Evolutionary conservation across 92 coral and sea anemone genomes (phyloP).

Genomic region (Paragorgia papillata): DNA sequence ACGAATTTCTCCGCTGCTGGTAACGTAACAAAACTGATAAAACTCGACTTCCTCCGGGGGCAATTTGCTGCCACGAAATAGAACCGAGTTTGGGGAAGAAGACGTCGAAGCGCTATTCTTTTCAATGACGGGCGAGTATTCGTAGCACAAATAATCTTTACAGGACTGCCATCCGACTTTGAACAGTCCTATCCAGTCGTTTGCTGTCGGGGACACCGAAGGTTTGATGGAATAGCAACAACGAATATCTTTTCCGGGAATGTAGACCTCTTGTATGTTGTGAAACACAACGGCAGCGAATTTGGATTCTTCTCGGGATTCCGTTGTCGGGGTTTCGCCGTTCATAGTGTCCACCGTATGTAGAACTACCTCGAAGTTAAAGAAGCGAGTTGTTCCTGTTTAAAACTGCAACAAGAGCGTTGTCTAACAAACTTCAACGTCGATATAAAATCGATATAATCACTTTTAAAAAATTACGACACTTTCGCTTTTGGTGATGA

Average conservation of each 20-base stretch:
- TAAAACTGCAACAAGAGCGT: too few relatives aligned
- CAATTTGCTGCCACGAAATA: conserved; percentile 73
- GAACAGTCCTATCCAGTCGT: conserved; percentile 96
- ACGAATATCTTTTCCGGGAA: conserved; percentile 83
- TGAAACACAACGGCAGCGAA: conserved; percentile 94
- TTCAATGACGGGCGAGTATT: conserved; percentile 79
- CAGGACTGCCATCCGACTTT: conserved; percentile 98
- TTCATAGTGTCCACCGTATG: too few relatives aligned
- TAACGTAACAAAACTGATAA: conserved; percentile 96
- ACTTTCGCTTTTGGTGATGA: too few relatives aligned
- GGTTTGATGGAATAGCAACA: conserved; percentile 87
- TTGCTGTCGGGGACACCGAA: conserved; percentile 75
- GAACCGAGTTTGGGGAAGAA: conserved; percentile 62
- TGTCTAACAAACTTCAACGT: too few relatives aligned
- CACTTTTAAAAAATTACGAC: too few relatives aligned
- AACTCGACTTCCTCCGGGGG: conserved; percentile 90
- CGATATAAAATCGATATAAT: too few relatives aligned
- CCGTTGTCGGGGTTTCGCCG: neutral
- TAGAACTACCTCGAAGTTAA: too few relatives aligned
- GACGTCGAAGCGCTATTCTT: conserved; percentile 6
- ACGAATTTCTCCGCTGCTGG: conserved; percentile 76
- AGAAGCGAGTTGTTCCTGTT: too few relatives aligned
- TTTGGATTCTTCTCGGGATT: conserved; percentile 63
- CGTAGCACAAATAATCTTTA: conserved; percentile 83
- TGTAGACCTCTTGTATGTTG: conserved; percentile 77